Evolutionary conservation across 2,797 vertebrate genomes (phyloP), one percentile per base, ranked within the genome.

Genomic region (Otus scops): DNA sequence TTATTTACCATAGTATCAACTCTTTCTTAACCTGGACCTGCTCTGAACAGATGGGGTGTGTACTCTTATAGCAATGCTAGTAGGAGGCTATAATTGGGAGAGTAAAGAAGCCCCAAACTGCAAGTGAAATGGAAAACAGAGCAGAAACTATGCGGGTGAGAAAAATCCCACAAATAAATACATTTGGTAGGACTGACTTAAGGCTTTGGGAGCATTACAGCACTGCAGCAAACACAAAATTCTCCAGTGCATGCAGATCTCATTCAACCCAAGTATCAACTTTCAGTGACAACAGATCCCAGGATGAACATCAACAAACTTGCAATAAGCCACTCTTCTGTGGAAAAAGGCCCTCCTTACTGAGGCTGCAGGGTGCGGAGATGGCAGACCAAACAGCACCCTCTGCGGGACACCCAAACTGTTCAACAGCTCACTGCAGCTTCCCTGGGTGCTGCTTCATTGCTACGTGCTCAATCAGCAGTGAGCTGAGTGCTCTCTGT

Each of bases 401-500:
- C 39, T 60, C 82, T 45, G 89, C 5, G 13, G 56, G 63, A 41
- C 71, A 22, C 48, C 68, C 85, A 18, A 36, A n/a, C 22, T 3
- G 2, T 27, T 16, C 7, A 1, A n/a, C 28, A 21, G 56, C 20
- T n/a, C 51, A 3, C 81, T 9, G 47, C 2, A 1, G 23, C 27
- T 50, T 20, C 69, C 60, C 47, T 2, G 0, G 73, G 28, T 65
- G 73, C 82, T 65, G 73, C 82, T 22, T 7, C 61, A 23, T 2
- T 26, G 53, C 12, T 2, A 19, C 1, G 2, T 2, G 68, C 67
- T 54, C 7, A 1, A 59, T 20, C 79, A 68, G 85, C 71, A 24
- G 24, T 5, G 5, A 59, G 76, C 48, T 1, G 0, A 45, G 45
- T 1, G 3, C 47, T 47, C 61, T 23, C 70, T 20, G 28, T 11